Conservation (phyloP, 2,888 invertebrate species). For the Chrysomela aeneicollis region DNA sequence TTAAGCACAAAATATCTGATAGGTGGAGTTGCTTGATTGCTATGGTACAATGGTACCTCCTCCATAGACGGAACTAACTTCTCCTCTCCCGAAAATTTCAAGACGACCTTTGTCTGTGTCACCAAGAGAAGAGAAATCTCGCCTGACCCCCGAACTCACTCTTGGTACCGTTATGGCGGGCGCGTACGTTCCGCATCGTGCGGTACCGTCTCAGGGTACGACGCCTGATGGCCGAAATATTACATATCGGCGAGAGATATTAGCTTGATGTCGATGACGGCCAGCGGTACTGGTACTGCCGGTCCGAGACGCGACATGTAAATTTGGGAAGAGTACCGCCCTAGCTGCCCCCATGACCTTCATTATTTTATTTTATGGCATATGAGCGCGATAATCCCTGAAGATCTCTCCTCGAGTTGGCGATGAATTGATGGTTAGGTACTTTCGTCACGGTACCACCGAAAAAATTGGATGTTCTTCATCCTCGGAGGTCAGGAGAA, state of each 20-base stretch:
- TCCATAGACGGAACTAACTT: too few species aligned
- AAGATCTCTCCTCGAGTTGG: neutral
- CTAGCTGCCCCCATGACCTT: conserved; percentile 37
- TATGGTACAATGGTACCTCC: too few species aligned
- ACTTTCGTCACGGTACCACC: too few species aligned
- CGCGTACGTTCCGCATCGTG: conserved; percentile 19
- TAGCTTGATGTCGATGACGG: conserved; percentile 34
- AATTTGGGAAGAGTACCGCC: conserved; percentile 33
- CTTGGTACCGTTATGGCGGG: conserved; percentile 17
- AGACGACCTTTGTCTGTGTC: conserved; percentile 16
- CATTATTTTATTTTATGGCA: conserved; percentile 32
- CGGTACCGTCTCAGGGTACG: conserved; percentile 37
- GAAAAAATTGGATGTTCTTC: too few species aligned
- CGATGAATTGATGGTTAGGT: too few species aligned
- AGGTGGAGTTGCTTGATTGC: too few species aligned
- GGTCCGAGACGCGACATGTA: conserved; percentile 8
- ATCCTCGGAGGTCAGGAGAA: too few species aligned
- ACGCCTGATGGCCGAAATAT: conserved; percentile 30
- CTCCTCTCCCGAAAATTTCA: conserved; percentile 23
- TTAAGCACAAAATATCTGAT: too few species aligned
- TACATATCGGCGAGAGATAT: conserved; percentile 42
- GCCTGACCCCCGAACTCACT: conserved; percentile 39
- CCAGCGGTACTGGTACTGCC: conserved; percentile 22
- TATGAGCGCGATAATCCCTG: conserved; percentile 25
- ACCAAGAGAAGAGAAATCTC: conserved; percentile 15